Evolutionary conservation across 2,113 vertebrate genomes (phyloP).

Genomic region (Tangachromis dhanisi): DNA sequence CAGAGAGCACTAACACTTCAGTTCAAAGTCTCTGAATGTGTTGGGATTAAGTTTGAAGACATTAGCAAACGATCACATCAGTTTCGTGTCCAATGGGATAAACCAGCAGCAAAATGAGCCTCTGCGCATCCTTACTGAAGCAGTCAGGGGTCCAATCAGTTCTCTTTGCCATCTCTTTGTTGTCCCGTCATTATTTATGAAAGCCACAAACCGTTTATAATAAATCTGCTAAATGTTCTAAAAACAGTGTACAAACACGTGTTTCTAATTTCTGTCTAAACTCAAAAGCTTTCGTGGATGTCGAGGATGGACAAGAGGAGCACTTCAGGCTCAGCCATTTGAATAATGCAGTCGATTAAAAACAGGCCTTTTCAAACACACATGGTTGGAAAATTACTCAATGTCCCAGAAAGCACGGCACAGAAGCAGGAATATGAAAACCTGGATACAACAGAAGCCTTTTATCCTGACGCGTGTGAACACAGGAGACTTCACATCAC

Average conservation of each 20-base stretch:
- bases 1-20: accelerated
- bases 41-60: accelerated
- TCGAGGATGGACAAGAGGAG: neutral
- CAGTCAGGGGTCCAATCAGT: accelerated
- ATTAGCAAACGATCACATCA: accelerated
- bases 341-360: neutral
- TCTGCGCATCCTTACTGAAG: neutral
- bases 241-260: neutral
- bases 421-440: neutral
- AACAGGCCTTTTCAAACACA: neutral
- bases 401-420: neutral
- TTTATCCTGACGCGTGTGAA: neutral
- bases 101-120: neutral
- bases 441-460: neutral
- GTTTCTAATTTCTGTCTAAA: neutral
- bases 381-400: accelerated
- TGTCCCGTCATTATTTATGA: neutral
- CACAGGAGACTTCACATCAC: neutral
- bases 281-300: neutral
- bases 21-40: accelerated
- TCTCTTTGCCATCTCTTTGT: neutral
- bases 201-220: neutral
- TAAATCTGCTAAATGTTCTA: neutral
- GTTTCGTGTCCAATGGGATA: accelerated
- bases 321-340: neutral